Evolutionary conservation across 1,140 invertebrate genomes (phyloP).

Genomic region (Pissodes strobi): DNA sequence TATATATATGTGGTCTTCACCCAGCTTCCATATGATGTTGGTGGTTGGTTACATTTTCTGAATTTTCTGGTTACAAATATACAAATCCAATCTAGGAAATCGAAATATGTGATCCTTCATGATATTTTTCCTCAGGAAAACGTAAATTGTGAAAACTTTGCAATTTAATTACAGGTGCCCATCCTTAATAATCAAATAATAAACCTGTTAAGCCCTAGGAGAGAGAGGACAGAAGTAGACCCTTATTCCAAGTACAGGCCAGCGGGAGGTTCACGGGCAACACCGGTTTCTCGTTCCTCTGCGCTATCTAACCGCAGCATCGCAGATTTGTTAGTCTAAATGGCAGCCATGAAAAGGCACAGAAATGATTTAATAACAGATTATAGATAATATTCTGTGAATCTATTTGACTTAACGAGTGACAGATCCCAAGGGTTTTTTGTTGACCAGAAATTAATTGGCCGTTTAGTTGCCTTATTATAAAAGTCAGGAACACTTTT

Average conservation of each 20-base stretch:
- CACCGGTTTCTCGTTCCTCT: conserved; percentile 25
- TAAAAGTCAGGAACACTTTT: no score
- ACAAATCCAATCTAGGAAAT: no score
- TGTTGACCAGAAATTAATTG: conserved; percentile 13
- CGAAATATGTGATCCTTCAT: no score
- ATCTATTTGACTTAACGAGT: conserved; percentile 31
- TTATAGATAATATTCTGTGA: conserved; percentile 32
- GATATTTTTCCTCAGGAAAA: no score
- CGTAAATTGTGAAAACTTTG: no score
- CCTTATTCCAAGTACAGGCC: conserved; percentile 25
- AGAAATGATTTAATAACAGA: conserved; percentile 34
- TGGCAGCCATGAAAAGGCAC: conserved; percentile 31
- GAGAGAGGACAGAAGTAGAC: neutral
- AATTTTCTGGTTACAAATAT: no score
- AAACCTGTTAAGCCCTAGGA: conserved; percentile 13
- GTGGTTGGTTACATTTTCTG: no score
- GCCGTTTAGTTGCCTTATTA: conserved; percentile 18
- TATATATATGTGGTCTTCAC: no score
- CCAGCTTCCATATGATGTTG: no score
- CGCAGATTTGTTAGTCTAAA: conserved; percentile 32
- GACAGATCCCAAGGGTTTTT: conserved; percentile 21
- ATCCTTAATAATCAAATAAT: conserved; percentile 14
- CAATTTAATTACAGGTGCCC: conserved; percentile 3
- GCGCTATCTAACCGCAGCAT: conserved; percentile 24
- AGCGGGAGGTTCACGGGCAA: conserved; percentile 17